Evolutionary conservation across 2,888 invertebrate species (phyloP).

Genomic region (Caenorhabditis wallacei): DNA sequence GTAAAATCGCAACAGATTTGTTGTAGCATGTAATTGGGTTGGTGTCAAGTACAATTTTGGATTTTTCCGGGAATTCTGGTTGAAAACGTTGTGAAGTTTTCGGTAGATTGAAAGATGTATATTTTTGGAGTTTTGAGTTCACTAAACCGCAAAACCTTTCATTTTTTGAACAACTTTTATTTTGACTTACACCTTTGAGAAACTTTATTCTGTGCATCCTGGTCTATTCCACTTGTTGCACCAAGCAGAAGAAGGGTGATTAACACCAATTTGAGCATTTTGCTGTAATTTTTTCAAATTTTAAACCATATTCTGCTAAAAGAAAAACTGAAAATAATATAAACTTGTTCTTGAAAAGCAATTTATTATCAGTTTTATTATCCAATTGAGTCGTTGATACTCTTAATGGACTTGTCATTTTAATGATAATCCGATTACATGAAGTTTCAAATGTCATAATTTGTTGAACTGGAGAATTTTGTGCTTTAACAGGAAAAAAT

Average conservation of each 20-base stretch:
- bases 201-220: background rate
- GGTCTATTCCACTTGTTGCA: background rate
- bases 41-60: background rate
- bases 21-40: constrained; percentile 51
- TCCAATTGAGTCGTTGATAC: constrained; percentile 35
- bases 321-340: constrained; percentile 23
- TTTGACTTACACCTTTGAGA: background rate
- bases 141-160: constrained; percentile 15
- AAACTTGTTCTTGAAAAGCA: background rate
- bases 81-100: constrained; percentile 14
- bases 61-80: constrained; percentile 23
- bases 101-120: background rate
- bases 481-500: too few relatives aligned
- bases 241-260: background rate
- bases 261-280: constrained; percentile 52
- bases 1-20: constrained; percentile 37
- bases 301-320: background rate
- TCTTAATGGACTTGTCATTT: constrained; percentile 48
- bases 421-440: constrained; percentile 51
- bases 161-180: too few relatives aligned
- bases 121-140: constrained; percentile 13
- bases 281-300: constrained; percentile 27
- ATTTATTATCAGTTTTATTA: background rate
- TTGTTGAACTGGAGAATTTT: background rate
- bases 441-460: background rate